These are phyloP conservation scores for Celastrina argiolus DNA, from an alignment of 2,888 invertebrate genomes.

Conservation along the genomic window DNA sequence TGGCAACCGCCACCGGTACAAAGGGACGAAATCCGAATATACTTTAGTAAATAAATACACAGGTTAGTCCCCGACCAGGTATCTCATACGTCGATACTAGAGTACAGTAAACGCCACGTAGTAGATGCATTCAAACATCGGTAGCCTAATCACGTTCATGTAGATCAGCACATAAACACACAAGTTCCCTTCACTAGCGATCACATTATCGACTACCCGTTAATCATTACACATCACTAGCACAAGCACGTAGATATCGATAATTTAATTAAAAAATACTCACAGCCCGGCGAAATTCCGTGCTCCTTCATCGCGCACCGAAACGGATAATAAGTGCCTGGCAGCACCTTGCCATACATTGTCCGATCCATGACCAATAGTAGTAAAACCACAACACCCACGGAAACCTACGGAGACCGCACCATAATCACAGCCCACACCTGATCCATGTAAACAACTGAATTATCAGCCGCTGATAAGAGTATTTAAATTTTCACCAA, in stretches of 20 bases:
- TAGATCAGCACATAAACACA: not conserved
- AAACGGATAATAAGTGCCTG: slow-evolving; percentile 90
- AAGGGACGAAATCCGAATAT: slow-evolving; percentile 11
- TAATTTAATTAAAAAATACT: slow-evolving; percentile 68
- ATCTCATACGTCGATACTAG: slow-evolving; percentile 3
- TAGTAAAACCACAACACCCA: slow-evolving; percentile 66
- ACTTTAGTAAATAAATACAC: slow-evolving; percentile 40
- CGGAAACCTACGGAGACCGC: slow-evolving; percentile 57
- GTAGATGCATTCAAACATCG: not conserved
- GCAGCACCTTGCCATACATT: slow-evolving; percentile 93
- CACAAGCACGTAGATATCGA: not conserved
- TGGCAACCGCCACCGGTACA: slow-evolving; percentile 11
- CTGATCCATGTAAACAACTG: slow-evolving; percentile 43
- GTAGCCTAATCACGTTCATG: slow-evolving; percentile 4
- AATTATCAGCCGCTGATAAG: slow-evolving; percentile 24
- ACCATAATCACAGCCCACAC: slow-evolving; percentile 74
- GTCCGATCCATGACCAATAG: slow-evolving; percentile 87
- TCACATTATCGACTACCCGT: not conserved
- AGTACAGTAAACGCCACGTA: not conserved
- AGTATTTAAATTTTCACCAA: slow-evolving; percentile 5
- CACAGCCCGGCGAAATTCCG: slow-evolving; percentile 91
- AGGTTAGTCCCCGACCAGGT: slow-evolving; percentile 25
- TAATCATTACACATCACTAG: slow-evolving; percentile 1
- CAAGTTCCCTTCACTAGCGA: not conserved
- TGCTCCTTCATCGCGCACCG: slow-evolving; percentile 88